Evolutionary conservation across 1,140 invertebrate genomes (phyloP), one percentile per base, ranked within the genome.

Genomic region (Drosophila santomea): DNA sequence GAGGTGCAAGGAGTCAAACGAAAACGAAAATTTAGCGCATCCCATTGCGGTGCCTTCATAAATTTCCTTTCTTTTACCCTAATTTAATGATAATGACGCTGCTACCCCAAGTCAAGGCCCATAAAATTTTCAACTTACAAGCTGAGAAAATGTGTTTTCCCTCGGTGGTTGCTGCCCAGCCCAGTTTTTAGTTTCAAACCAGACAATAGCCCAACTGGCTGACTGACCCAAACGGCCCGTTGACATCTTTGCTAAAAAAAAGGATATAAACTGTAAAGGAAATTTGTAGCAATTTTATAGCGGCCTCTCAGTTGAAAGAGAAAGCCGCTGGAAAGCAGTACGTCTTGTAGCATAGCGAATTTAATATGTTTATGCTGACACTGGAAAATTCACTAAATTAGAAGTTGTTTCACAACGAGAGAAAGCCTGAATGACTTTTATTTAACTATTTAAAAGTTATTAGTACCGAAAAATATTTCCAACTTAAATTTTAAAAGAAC

Each of bases 111-210:
- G 82, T 88, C 71, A 79, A 77, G 83, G 79, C 79, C 79, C 83
- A 88, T 83, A 82, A 88, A 88, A 88, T 79, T 35, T 55, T 67
- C 83, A 83, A 77, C 84, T 88, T 88, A 88, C 83, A 88, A 88
- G 79, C 83, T 88, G 83, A 88, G 83, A 88, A 88, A 88, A 88
- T 88, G 76, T 60, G 39, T 59, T 52, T 74, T 64, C 59, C 62
- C 38, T 56, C 39, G 77, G 77, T 74, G 72, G 72, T 80, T 72
- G 72, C 43, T 71, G 67, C 67, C 66, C 68, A 71, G 64, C 66
- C 63, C 67, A 72, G 51, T 50, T 68, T 68, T 59, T 47, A 64
- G 58, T 66, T 60, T 58, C 48, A 43, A 74, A 47, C 67, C 72
- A 64, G 71, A 73, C 71, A 77, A 62, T 71, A 71, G 58, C 64